Evolutionary conservation across 2,797 vertebrate species (phyloP).

Genomic region (Dicrostonyx torquatus): DNA sequence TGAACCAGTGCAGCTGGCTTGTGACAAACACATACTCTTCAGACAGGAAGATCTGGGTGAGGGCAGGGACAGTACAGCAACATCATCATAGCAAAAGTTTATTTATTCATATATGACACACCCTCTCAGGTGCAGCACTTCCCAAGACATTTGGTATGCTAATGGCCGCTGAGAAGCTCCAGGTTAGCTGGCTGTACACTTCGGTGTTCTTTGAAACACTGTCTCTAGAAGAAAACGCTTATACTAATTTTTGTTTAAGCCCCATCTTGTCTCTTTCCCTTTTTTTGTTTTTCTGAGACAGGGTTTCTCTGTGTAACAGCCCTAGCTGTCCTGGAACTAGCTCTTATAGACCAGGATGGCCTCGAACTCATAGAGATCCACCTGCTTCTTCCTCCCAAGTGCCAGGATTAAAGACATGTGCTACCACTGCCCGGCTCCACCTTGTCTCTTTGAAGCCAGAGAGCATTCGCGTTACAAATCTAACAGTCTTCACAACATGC

Average conservation of each 20-base stretch:
- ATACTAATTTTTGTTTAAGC: neutral
- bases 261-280: neutral
- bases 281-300: no score
- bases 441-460: neutral
- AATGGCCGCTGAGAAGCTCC: neutral
- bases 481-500: neutral
- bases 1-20: neutral
- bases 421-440: no score
- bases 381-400: no score
- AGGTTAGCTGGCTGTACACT: neutral
- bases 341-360: no score
- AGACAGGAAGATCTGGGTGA: neutral
- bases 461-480: neutral
- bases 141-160: neutral
- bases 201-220: neutral
- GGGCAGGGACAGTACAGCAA: neutral
- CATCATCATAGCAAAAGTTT: neutral
- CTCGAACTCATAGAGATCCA: no score
- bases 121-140: neutral
- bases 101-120: neutral
- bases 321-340: no score
- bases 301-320: no score
- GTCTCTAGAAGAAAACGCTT: neutral
- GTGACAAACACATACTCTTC: neutral
- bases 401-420: no score